Conservation (phyloP, 2,888 invertebrate species). For the Campopleginae sp. region DNA sequence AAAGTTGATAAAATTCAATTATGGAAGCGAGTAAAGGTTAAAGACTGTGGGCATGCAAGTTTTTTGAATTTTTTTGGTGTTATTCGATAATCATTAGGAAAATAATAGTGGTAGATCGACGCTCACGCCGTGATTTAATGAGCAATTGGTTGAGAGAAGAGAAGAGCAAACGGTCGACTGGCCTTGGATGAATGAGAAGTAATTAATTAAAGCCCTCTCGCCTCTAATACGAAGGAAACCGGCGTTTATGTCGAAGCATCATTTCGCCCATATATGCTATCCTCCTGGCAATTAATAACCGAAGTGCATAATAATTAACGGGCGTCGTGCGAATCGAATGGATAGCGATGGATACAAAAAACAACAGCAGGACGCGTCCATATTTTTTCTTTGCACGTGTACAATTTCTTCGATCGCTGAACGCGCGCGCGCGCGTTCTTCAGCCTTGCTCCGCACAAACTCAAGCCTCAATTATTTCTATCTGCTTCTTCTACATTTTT, state of each 20-base stretch:
- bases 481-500: constrained; percentile 23
- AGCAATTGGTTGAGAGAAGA: constrained; percentile 32
- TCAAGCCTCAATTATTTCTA: constrained; percentile 52
- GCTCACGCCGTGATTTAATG: constrained; percentile 42
- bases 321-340: constrained; percentile 65
- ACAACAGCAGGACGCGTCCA: constrained; percentile 31
- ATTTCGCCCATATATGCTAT: constrained; percentile 51
- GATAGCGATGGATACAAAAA: constrained; percentile 51
- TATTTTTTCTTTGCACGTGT: constrained; percentile 21
- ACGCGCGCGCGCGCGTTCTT: too few species aligned
- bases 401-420: constrained; percentile 47
- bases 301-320: constrained; percentile 81
- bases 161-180: constrained; percentile 34
- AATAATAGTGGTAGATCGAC: constrained; percentile 43
- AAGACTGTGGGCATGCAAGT: not conserved
- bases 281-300: constrained; percentile 79
- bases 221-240: constrained; percentile 67
- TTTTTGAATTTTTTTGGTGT: constrained; percentile 16
- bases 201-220: constrained; percentile 65
- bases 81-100: constrained; percentile 49
- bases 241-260: constrained; percentile 73
- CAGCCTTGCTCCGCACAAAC: constrained; percentile 27
- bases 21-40: not conserved
- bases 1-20: constrained; percentile 3
- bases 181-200: constrained; percentile 49